Evolutionary conservation across 2,797 vertebrate genomes (phyloP), one percentile per base, ranked within the genome.

Genomic region (Cephalopachus bancanus): DNA sequence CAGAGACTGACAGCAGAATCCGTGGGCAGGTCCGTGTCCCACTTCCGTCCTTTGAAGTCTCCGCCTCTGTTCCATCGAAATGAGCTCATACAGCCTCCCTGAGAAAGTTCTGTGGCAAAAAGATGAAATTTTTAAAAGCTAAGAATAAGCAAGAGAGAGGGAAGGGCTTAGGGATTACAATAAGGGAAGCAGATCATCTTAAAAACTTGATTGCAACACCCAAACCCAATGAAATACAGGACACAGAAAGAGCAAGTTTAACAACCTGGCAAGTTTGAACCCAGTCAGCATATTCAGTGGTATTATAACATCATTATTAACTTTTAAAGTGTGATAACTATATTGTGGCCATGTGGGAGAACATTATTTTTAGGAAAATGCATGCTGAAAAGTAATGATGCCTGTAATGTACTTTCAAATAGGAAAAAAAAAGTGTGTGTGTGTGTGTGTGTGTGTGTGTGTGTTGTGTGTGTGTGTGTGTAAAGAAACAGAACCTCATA

Each of bases 61-160:
- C 99, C 99, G 9, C 99, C 99, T 71, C 98, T 98, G 4, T 99
- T 99, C 99, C 99, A 99, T 2, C 99, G 98, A 97, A 99, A 99
- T 0, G 99, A 99, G 97, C 99, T 99, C 99, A 99, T 99, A 97
- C 99, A 99, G 14, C 99, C 99, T 0, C 99, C 99, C 94, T 99
- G 99, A 26, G 99, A 99, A 62, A 99, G 98, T 93, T 99, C 99
- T 99, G 97, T 0, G 97, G 65, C 20, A 95, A 96, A 91, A 71
- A 94, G 37, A 64, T 28, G 26, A 81, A 84, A 81, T 49, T 1
- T 4, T 6, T 33, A 0, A 17, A 5, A 30, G 75, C 22, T 30
- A 19, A 55, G 0, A 7, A 69, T 67, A 69, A 0, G 20, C 22
- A 33, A 7, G 30, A 53, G 59, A 26, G 5, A 15, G 17, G 59